Evolutionary conservation across 2,888 invertebrate species (phyloP).

Genomic region (Cephus sareptanus): DNA sequence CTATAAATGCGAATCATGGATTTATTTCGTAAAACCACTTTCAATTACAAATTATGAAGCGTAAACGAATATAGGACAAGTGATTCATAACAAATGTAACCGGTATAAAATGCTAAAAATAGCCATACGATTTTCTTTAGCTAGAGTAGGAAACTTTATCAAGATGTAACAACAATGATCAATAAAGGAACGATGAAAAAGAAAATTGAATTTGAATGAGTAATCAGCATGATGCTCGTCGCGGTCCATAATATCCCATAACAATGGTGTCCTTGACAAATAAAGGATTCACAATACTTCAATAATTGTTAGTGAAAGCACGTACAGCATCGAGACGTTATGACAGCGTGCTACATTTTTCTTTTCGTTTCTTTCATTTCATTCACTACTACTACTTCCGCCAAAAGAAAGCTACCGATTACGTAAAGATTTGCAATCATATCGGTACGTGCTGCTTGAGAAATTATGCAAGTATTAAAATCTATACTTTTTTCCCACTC

Average conservation of each 20-base stretch:
- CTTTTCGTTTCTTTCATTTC: not conserved
- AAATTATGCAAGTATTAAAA: not conserved
- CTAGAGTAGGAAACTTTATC: conserved; percentile 14
- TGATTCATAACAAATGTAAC: not conserved
- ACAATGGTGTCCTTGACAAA: not conserved
- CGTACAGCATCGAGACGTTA: not conserved
- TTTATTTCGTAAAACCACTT: not conserved
- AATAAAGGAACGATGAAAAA: not conserved
- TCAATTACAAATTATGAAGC: not conserved
- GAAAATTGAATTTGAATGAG: not conserved
- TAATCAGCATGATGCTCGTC: not conserved
- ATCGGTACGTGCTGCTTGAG: not conserved
- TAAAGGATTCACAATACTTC: not conserved
- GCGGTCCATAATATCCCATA: not conserved
- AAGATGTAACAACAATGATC: conserved; percentile 7
- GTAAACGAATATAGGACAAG: not conserved
- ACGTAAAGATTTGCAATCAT: not conserved
- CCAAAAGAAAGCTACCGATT: not conserved
- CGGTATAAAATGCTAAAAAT: not conserved
- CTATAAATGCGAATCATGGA: not conserved
- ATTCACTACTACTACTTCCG: not conserved
- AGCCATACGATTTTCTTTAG: conserved; percentile 1
- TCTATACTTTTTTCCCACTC: not conserved
- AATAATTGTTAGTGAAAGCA: not conserved
- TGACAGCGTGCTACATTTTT: not conserved